Conservation (phyloP, 2,888 invertebrate genomes). For the Meganola albula region DNA sequence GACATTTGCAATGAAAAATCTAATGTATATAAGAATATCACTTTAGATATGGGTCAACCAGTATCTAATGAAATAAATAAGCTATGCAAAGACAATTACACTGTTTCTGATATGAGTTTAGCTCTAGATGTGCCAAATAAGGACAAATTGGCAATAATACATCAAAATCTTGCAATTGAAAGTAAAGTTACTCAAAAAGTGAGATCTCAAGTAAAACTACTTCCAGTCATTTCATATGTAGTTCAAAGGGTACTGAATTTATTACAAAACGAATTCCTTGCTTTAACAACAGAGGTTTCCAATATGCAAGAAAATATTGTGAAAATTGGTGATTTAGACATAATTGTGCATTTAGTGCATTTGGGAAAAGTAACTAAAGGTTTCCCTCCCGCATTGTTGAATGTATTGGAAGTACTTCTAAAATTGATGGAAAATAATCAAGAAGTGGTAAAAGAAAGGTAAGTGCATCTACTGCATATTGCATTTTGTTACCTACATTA, state of each 20-base stretch:
- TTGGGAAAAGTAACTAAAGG: slow-evolving; percentile 40
- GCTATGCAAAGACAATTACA: slow-evolving; percentile 29
- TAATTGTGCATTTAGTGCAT: slow-evolving; percentile 32
- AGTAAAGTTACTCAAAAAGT: slow-evolving; percentile 19
- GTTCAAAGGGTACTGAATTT: slow-evolving; percentile 54
- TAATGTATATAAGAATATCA: slow-evolving; percentile 37
- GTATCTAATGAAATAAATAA: slow-evolving; percentile 45
- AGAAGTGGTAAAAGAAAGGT: slow-evolving; percentile 45
- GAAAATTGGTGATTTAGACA: slow-evolving; percentile 20
- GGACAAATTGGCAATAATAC: slow-evolving; percentile 29
- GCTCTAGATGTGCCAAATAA: slow-evolving; percentile 49
- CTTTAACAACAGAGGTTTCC: slow-evolving; percentile 27
- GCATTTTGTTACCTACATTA: too few species aligned
- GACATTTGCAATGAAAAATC: slow-evolving; percentile 35
- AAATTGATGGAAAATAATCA: slow-evolving; percentile 30
- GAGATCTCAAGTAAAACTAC: slow-evolving; percentile 47
- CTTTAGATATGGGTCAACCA: slow-evolving; percentile 48
- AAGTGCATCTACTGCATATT: too few species aligned
- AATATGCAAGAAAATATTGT: slow-evolving; percentile 13
- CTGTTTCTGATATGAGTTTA: slow-evolving; percentile 35
- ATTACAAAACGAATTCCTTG: slow-evolving; percentile 37
- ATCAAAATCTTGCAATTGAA: slow-evolving; percentile 33
- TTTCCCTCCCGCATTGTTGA: slow-evolving; percentile 47
- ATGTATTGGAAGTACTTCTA: slow-evolving; percentile 42
- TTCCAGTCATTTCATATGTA: slow-evolving; percentile 78